Percentiles rank a stretch among this genome's conserved stretches.
phyloP scores from a whole-genome alignment of 2,113 vertebrate genomes.

The Hystrix cristata region DNA sequence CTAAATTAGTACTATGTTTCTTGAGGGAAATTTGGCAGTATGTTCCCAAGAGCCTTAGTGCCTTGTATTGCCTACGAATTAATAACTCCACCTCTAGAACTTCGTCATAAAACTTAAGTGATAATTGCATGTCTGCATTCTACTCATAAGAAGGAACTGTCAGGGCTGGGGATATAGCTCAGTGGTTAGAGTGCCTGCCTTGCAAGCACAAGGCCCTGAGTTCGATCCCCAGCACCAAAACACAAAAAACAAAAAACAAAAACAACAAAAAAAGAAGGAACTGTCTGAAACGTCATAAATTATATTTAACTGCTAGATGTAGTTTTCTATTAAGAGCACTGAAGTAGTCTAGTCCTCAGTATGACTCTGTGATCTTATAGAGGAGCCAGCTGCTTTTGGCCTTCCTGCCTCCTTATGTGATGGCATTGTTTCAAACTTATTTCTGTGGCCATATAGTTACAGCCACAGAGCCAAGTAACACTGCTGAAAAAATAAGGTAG shows the following conservation, averaged over 20 bases:
- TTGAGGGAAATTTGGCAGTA: not conserved
- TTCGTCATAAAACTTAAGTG: not conserved
- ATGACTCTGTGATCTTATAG: not conserved
- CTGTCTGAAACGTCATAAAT: not conserved
- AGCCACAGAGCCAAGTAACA: not conserved
- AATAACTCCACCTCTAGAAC: not conserved
- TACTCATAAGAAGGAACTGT: not conserved
- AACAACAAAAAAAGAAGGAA: too few species aligned
- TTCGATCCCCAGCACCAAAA: too few species aligned
- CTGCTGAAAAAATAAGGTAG: not conserved
- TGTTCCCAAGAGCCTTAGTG: not conserved
- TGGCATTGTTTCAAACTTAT: not conserved
- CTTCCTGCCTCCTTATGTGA: not conserved
- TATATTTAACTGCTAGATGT: not conserved
- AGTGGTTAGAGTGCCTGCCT: too few species aligned
- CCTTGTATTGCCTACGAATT: not conserved
- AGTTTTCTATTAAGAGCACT: not conserved
- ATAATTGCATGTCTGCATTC: not conserved
- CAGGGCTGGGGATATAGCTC: too few species aligned
- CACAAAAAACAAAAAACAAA: too few species aligned
- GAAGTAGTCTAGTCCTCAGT: not conserved
- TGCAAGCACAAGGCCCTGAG: too few species aligned
- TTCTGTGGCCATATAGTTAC: not conserved
- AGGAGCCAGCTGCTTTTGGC: not conserved
- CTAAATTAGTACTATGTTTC: not conserved